Evolutionary conservation across 64 coral and sea anemone species (phyloP), one percentile per base, ranked within the genome.

Genomic region (Montipora sp.): DNA sequence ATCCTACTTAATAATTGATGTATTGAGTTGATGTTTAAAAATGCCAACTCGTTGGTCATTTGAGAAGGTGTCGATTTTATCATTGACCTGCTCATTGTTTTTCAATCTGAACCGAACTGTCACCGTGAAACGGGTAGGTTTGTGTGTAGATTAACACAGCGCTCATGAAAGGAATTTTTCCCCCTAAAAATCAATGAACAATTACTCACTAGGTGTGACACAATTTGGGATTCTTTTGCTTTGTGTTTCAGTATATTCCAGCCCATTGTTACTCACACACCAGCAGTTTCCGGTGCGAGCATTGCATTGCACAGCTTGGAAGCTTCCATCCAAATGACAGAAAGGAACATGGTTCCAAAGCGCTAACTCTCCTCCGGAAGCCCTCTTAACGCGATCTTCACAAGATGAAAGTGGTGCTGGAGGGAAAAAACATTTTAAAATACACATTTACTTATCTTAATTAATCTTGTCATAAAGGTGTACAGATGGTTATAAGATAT

Each of bases 261-360:
- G 24, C 18, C 95, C 95, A 74, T 91, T 84, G 11, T 73, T 48
- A 51, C 90, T 85, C 14, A 94, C 95, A 83, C 95, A 97, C 82
- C 93, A 97, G 67, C 95, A 97, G 60, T 93, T 87, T 3, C 91
- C 91, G 11, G 23, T 80, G 22, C 66, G 73, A 79, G 82, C 91
- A 87, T 93, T 85, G 47, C 91, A 88, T 51, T 57, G 93, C 63
- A 48, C 91, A 43, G 71, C 69, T 45, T 85, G 59, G 77, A 79
- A 88, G 4, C 57, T 16, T 59, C 91, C 91, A 72, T 81, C 73
- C 11, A 77, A 47, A 27, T 24, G 20, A 58, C 91, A 93, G 50
- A 79, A 84, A n/a, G 91, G 71, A 48, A 88, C 83, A 78, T 93
- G 46, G 78, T 93, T 93, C 91, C 91, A 93, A 68, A 87, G 69